Conservation (phyloP, 2,888 invertebrate species). For the Cyclophora albipunctata region DNA sequence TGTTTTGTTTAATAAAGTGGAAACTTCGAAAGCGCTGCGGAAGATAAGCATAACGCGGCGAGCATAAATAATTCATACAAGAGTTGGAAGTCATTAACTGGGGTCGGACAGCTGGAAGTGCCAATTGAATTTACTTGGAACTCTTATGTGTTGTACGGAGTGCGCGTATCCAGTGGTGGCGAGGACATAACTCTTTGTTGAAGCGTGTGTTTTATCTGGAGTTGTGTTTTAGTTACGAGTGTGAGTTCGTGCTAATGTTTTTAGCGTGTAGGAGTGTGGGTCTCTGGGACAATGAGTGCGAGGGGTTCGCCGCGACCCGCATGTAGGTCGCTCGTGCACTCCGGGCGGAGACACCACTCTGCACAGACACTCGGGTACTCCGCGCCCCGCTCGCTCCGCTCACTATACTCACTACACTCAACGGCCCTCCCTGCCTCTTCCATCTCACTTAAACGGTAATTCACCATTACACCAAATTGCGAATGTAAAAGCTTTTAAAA, state of each 20-base stretch:
- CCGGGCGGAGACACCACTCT: conserved; percentile 5
- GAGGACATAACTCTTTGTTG: too few relatives aligned
- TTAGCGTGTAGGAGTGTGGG: conserved; percentile 31
- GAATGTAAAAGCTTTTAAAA: conserved; percentile 27
- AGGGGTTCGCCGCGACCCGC: conserved; percentile 36
- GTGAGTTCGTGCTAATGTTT: conserved; percentile 14
- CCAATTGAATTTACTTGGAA: background rate
- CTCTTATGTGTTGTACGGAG: too few relatives aligned
- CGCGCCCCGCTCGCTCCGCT: conserved; percentile 1
- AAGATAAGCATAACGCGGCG: conserved; percentile 52
- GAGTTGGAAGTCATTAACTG: conserved; percentile 58
- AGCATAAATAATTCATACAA: conserved; percentile 69
- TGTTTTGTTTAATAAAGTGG: conserved; percentile 64
- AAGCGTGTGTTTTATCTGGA: too few relatives aligned
- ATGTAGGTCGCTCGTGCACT: conserved; percentile 41
- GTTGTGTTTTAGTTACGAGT: too few relatives aligned
- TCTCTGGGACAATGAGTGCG: conserved; percentile 51
- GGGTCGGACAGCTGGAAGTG: conserved; percentile 50
- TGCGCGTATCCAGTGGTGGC: too few relatives aligned
- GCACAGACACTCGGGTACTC: conserved; percentile 7
- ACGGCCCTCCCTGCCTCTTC: conserved; percentile 28
- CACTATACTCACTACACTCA: conserved; percentile 14
- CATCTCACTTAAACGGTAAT: conserved; percentile 34
- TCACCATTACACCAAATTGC: conserved; percentile 27
- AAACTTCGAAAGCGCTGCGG: conserved; percentile 45